These are phyloP conservation scores for Gobionotothen gibberifrons DNA, from an alignment of 2,797 vertebrate genomes.

Conservation along the genomic window DNA sequence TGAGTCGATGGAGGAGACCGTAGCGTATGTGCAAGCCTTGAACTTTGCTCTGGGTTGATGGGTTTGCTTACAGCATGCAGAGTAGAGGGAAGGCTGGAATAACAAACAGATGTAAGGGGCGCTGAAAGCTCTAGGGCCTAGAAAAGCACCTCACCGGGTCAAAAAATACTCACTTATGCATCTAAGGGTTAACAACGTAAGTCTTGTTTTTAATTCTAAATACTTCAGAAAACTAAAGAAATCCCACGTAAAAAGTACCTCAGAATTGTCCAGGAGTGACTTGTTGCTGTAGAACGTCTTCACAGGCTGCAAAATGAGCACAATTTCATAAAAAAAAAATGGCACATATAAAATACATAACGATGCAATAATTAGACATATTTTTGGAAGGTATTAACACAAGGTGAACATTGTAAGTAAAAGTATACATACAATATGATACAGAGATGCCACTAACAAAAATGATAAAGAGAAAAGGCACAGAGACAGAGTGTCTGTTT, in stretches of 20 bases:
- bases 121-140: background rate
- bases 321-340: slow-evolving; percentile 10
- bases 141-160: too few species aligned
- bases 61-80: slow-evolving; percentile 4
- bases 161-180: too few species aligned
- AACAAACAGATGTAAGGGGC: background rate
- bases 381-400: too few species aligned
- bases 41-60: background rate
- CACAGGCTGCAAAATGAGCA: slow-evolving; percentile 63
- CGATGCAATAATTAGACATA: background rate
- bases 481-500: background rate
- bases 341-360: background rate
- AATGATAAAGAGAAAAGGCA: background rate
- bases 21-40: background rate
- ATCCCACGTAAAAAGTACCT: slow-evolving; percentile 73
- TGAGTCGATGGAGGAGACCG: background rate
- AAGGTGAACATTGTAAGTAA: background rate
- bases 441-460: background rate
- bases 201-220: background rate
- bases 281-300: slow-evolving; percentile 74
- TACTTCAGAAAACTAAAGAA: too few species aligned
- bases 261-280: slow-evolving; percentile 76
- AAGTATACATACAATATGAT: background rate
- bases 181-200: too few species aligned
- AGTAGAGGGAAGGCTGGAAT: background rate